Percentiles rank a stretch among this genome's conserved stretches.
These are phyloP conservation scores for Oreotrochilus melanogaster DNA, from an alignment of 2,113 vertebrate species.

Conservation along the genomic window DNA sequence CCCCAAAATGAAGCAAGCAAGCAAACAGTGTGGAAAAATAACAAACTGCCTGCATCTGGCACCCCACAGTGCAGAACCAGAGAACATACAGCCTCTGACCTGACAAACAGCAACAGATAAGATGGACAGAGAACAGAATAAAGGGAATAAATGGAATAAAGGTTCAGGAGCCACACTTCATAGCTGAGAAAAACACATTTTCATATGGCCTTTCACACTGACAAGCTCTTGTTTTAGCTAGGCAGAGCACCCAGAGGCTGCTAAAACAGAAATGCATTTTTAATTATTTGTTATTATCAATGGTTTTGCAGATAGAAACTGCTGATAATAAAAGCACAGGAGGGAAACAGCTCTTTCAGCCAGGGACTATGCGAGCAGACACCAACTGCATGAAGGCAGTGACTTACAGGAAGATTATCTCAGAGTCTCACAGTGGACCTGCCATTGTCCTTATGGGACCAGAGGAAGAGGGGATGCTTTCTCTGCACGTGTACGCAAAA, in stretches of 20 bases:
- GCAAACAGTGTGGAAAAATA: conserved; percentile 4
- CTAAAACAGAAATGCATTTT: neutral
- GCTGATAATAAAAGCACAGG: neutral
- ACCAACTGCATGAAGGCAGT: neutral
- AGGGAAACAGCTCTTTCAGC: neutral
- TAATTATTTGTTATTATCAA: conserved; percentile 34
- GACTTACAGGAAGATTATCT: neutral
- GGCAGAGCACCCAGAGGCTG: neutral
- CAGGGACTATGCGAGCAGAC: neutral
- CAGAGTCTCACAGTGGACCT: neutral
- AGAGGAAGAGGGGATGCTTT: neutral
- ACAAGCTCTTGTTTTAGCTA: neutral
- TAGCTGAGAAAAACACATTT: neutral
- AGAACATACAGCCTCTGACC: conserved; percentile 22
- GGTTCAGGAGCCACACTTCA: neutral
- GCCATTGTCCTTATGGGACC: neutral
- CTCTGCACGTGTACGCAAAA: neutral
- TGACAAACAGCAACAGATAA: neutral
- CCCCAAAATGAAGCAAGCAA: neutral
- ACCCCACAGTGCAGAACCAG: neutral
- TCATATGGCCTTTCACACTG: neutral
- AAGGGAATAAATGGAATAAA: neutral
- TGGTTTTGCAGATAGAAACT: neutral
- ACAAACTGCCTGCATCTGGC: conserved; percentile 16
- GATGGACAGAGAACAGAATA: neutral